Evolutionary conservation across 2,797 vertebrate species (phyloP), one percentile per base, ranked within the genome.

Genomic region (Rachycentron canadum): DNA sequence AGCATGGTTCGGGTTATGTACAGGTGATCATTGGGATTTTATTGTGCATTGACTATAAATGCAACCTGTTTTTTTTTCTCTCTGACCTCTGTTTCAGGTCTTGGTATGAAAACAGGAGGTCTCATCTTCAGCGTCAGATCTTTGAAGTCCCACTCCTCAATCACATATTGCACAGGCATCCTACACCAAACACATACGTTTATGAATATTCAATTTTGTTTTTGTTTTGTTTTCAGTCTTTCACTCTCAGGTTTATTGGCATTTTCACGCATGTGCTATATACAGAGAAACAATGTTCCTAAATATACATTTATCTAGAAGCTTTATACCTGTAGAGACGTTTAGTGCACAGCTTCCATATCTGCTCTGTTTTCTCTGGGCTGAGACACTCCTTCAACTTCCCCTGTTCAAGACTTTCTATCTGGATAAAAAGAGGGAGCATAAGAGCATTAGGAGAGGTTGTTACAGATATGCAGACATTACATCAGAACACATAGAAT

Each of bases 81-180:
- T 62, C 76, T 25, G n/a, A 99, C 98, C 97, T 99, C 98, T 0
- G 98, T 99, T 90, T 99, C 98, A 8, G 97, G 98, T 73, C 98
- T 95, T 25, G 98, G 98, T 91, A 99, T 99, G 82, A 99, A 99
- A 5, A 99, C 98, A 0, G 98, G 98, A 28, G 97, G 96, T 78
- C 84, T 96, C 96, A 99, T 97, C 92, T 96, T 97, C 83, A 99
- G 90, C 0, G 92, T 97, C 87, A 99, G 89, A 50, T 98, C 96
- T 84, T 91, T 94, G 83, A 99, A 99, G 91, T 99, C 98, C 98
- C 98, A 99, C 90, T 99, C 97, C 49, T 96, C 96, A 45, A 99
- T 96, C 69, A 99, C 94, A 66, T 99, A 99, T 85, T 99, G 98
- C 78, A 99, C 95, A 0, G 98, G 98, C 96, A 99, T 97, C 82